These are phyloP conservation scores for Troglohyphantes excavatus DNA, from an alignment of 2,888 invertebrate species.

Conservation along the genomic window DNA sequence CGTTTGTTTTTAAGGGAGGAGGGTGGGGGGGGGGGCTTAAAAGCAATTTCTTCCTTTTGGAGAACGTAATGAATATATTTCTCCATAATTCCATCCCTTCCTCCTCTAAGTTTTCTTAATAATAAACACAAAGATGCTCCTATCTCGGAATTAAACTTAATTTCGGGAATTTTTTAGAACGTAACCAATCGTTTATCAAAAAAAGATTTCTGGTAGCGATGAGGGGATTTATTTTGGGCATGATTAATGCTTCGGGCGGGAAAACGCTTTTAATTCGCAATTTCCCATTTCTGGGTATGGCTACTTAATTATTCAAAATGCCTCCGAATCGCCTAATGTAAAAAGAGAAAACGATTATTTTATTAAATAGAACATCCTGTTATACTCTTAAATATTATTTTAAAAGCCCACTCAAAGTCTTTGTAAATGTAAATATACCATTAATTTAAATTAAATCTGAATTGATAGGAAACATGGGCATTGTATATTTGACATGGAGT, in stretches of 20 bases:
- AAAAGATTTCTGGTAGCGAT: not conserved
- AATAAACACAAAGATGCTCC: slow-evolving; percentile 35
- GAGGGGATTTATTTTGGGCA: slow-evolving; percentile 28
- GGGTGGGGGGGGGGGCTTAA: slow-evolving; percentile 24
- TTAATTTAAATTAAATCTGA: too few relatives aligned
- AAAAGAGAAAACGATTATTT: not conserved
- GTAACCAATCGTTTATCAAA: slow-evolving; percentile 64
- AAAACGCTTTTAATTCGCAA: slow-evolving; percentile 2
- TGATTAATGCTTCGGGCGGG: not conserved
- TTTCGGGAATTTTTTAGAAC: slow-evolving; percentile 36
- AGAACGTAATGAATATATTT: slow-evolving; percentile 73
- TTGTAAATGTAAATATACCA: too few relatives aligned
- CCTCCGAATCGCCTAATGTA: not conserved
- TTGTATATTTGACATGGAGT: too few relatives aligned
- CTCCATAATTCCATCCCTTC: slow-evolving; percentile 69
- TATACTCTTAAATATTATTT: too few relatives aligned
- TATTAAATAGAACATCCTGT: not conserved
- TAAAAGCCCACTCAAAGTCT: too few relatives aligned
- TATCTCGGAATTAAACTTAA: slow-evolving; percentile 54
- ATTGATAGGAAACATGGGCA: too few relatives aligned
- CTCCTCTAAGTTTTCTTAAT: slow-evolving; percentile 40
- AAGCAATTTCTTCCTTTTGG: slow-evolving; percentile 56
- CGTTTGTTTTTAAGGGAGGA: slow-evolving; percentile 44
- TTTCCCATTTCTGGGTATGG: not conserved
- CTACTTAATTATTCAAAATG: slow-evolving; percentile 33